Evolutionary conservation across 1,140 invertebrate species (phyloP), one percentile per base, ranked within the genome.

Genomic region (Formica selysi): DNA sequence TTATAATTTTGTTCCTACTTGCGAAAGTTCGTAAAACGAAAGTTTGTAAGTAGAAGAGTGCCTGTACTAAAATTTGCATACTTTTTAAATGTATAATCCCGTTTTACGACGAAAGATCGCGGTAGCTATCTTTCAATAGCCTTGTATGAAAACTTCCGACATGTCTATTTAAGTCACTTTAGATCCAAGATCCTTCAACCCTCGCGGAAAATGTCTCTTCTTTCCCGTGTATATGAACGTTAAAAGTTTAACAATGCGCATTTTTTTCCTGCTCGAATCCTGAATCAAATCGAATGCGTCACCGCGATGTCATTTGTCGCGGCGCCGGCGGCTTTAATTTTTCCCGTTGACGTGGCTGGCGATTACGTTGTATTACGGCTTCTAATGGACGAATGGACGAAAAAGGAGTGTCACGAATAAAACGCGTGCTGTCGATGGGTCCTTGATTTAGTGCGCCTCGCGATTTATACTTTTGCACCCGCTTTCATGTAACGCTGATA

Each of bases 391-490:
- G 74, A 65, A 48, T 44, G 51, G 65, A 16, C 51, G 78, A 76
- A 79, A 89, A 79, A 84, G 79, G 64, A 84, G 83, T 22, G 71
- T 19, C 26, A 36, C 44, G 22, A 70, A 59, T 68, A 44, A 73
- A 68, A 41, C 54, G n/a, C 57, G 41, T 11, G 29, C 76, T 79
- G 87, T 84, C 88, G 81, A 90, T 90, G 86, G 78, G 44, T 36
- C 29, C 64, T 29, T 61, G 86, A 90, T 90, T 90, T 87, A 90
- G 32, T 26, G 85, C 64, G 26, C 44, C 11, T n/a, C 22, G 32
- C 85, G 89, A 90, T 90, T 90, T 90, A 90, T 81, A 59, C 29
- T 57, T 57, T 84, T 36, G 51, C 67, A 48, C 57, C 59, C 62
- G 32, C 32, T 41, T 85, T 38, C 32, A n/a, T 67, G 62, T 57